phyloP scores from a whole-genome alignment of 1,140 invertebrate species.

The Drosophila carrolli region DNA sequence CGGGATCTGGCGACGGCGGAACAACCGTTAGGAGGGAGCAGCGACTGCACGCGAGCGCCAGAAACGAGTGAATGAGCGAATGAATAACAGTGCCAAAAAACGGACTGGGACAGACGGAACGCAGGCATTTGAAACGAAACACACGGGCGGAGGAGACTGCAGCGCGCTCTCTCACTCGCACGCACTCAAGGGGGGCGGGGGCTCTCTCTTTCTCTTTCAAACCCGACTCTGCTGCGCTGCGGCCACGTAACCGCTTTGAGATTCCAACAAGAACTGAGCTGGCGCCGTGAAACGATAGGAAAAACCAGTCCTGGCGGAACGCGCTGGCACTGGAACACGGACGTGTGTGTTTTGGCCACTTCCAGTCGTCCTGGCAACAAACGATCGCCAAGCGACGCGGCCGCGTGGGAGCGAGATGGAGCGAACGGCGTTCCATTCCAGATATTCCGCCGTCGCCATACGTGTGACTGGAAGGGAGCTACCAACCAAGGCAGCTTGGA shows the following conservation, averaged over 20 bases:
- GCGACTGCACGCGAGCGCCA: conserved; percentile 73
- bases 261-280: conserved; percentile 83
- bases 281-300: conserved; percentile 60
- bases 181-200: neutral
- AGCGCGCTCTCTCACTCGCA: conserved; percentile 20
- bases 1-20: conserved; percentile 61
- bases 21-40: conserved; percentile 67
- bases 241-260: conserved; percentile 77
- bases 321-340: conserved; percentile 39
- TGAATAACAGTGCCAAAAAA: conserved; percentile 42
- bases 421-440: conserved; percentile 41
- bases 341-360: conserved; percentile 35
- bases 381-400: conserved; percentile 49
- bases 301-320: conserved; percentile 81
- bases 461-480: conserved; percentile 57
- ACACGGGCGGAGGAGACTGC: conserved; percentile 15
- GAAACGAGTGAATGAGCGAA: conserved; percentile 67
- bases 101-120: conserved; percentile 34
- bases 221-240: conserved; percentile 43
- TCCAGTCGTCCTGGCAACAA: conserved; percentile 78
- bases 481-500: conserved; percentile 61
- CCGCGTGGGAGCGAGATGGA: conserved; percentile 22
- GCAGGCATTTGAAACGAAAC: conserved; percentile 61
- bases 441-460: conserved; percentile 30
- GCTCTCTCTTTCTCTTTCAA: conserved; percentile 22